These are phyloP conservation scores for Ommatoiulus sabulosus DNA, from an alignment of 2,888 invertebrate species.

Conservation along the genomic window DNA sequence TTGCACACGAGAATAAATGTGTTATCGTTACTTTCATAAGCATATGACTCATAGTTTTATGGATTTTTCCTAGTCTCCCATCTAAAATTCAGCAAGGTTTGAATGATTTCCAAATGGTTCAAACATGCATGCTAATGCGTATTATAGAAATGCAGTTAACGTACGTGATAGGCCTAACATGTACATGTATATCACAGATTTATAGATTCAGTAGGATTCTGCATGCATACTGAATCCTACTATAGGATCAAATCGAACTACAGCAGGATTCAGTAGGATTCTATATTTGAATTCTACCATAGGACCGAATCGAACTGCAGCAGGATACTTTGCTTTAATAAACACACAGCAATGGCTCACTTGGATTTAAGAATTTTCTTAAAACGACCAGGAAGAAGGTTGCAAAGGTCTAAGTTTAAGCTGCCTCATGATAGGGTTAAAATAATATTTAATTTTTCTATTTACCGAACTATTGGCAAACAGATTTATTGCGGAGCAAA, in stretches of 20 bases:
- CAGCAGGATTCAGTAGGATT: too few relatives aligned
- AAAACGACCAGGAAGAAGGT: background rate
- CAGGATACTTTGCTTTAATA: background rate
- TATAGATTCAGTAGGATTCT: background rate
- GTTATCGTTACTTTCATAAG: background rate
- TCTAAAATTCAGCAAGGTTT: background rate
- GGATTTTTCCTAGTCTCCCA: background rate
- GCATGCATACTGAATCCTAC: too few relatives aligned
- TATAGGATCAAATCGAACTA: too few relatives aligned
- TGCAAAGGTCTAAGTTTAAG: background rate
- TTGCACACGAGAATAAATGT: background rate
- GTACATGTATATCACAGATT: background rate
- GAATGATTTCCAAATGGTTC: too few relatives aligned
- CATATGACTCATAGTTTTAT: background rate
- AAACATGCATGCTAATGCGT: too few relatives aligned
- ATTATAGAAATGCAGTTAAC: too few relatives aligned
- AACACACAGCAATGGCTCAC: background rate
- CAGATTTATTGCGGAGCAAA: background rate
- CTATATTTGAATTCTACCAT: too few relatives aligned
- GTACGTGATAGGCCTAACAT: too few relatives aligned
- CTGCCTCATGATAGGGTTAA: background rate
- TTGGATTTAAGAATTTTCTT: background rate
- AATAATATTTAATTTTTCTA: background rate
- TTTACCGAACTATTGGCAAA: background rate
- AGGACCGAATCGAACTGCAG: too few relatives aligned